Evolutionary conservation across 2,888 invertebrate species (phyloP).

Genomic region (Dicyrtomina minuta): DNA sequence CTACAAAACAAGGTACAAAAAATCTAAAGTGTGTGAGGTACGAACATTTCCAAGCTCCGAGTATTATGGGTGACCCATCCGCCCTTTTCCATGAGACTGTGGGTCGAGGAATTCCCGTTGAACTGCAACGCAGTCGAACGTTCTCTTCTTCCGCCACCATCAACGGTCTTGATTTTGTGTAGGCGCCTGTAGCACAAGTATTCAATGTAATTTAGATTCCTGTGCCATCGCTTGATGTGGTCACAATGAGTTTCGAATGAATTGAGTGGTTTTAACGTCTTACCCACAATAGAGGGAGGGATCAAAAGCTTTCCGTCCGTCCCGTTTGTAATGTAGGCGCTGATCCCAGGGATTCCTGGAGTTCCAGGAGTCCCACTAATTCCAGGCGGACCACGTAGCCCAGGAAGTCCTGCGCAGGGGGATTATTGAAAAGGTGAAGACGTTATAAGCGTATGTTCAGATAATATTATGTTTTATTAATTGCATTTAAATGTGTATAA

Average conservation of each 20-base stretch:
- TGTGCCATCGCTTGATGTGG: too few relatives aligned
- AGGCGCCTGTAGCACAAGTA: constrained; percentile 36
- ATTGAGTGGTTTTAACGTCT: too few relatives aligned
- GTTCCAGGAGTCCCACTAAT: constrained; percentile 62
- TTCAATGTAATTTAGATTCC: constrained; percentile 7
- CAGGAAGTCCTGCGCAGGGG: constrained; percentile 65
- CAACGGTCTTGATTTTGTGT: constrained; percentile 58
- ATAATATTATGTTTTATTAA: too few relatives aligned
- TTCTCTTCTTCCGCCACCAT: constrained; percentile 76
- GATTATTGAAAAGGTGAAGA: too few relatives aligned
- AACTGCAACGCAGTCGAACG: constrained; percentile 77
- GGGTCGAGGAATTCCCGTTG: constrained; percentile 75
- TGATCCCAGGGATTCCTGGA: constrained; percentile 65
- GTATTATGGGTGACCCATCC: constrained; percentile 65
- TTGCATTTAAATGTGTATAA: too few relatives aligned
- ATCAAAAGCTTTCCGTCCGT: constrained; percentile 68
- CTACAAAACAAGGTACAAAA: constrained; percentile 43
- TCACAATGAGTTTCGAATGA: too few relatives aligned
- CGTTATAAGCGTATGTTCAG: too few relatives aligned
- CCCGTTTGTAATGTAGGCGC: constrained; percentile 67
- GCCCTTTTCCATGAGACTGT: constrained; percentile 74
- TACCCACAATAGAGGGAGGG: constrained; percentile 81
- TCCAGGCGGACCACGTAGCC: constrained; percentile 60
- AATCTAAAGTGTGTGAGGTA: too few relatives aligned
- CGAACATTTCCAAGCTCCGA: constrained; percentile 68